Base-by-base conservation (phyloP, 2,113 vertebrate species). In the Mus spicilegus region DNA sequence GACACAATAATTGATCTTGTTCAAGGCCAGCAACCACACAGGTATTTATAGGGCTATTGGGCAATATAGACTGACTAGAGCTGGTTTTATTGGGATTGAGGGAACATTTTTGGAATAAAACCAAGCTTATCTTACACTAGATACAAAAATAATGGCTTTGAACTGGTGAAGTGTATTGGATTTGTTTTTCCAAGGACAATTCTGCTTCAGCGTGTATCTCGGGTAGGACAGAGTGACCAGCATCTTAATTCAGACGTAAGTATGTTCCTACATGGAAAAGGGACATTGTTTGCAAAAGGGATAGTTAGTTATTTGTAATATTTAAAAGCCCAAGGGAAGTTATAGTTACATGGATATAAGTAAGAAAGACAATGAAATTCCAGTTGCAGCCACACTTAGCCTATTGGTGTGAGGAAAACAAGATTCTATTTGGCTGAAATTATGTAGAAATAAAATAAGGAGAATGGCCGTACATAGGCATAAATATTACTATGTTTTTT, bases 241-340 rank as follows among this genome's bases (percentile, higher is more conserved):
- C 58, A 75, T 92, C 56, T 61, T 69, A 92, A 95, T 95, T 94
- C 39, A 95, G 39, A 56, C 75, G 39, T 73, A 88, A 82, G 10
- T 81, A 54, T 2, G 12, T 77, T 56, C 13, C 22, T 36, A 0
- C 26, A 63, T 1, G 2, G 20, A 94, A 5, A 30, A 65, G 22
- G 39, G 82, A 67, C 36, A 11, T 3, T n/a, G 16, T 1, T 56
- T 17, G 2, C 46, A 92, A n/a, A 85, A 69, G 65, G 3, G 0
- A 85, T 39, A 39, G 28, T 65, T 56, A n/a, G 39, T 93, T 33
- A 67, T 33, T 75, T 76, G 49, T 0, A 67, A 6, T 87, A 89
- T 93, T 92, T 77, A 19, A 92, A 86, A 95, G 89, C 36, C 19
- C n/a, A 14, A 70, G 36, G 17, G 11, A 72, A 84, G 10, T 20